phyloP scores from a whole-genome alignment of 2,113 vertebrate species.

The Tyto alba region DNA sequence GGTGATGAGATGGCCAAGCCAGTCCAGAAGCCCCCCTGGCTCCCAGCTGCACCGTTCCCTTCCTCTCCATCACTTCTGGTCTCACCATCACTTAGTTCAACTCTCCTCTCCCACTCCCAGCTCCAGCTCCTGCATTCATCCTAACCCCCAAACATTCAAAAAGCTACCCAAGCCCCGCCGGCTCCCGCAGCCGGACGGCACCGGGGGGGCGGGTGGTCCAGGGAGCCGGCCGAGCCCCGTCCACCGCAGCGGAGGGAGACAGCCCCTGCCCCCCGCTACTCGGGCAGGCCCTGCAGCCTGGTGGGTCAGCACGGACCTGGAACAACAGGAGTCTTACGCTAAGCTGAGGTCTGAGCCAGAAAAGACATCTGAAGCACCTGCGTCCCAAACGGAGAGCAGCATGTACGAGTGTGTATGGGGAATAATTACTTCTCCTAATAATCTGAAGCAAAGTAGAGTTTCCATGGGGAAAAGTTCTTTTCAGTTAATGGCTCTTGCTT shows the following conservation, averaged over 20 bases:
- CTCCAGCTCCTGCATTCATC: neutral
- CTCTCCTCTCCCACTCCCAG: neutral
- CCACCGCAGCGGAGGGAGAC: neutral
- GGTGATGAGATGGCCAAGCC: neutral
- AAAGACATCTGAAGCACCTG: neutral
- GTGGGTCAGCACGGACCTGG: neutral
- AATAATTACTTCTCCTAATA: neutral
- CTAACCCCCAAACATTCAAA: neutral
- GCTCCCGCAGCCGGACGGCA: neutral
- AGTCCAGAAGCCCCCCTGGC: neutral
- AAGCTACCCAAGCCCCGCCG: neutral
- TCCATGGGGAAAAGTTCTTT: neutral
- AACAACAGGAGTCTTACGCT: neutral
- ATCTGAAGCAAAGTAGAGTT: neutral
- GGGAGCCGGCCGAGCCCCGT: neutral
- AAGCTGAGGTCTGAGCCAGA: neutral
- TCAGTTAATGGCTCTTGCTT: neutral
- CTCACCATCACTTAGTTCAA: neutral
- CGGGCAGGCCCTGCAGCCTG: neutral
- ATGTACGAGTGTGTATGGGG: neutral
- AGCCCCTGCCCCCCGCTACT: neutral
- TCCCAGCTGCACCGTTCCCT: neutral
- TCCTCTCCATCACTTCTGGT: neutral
- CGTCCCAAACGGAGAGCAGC: neutral
- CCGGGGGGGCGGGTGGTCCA: fast-evolving